These are phyloP conservation scores for Zootoca vivipara DNA, from an alignment of 2,113 vertebrate species.

Conservation along the genomic window DNA sequence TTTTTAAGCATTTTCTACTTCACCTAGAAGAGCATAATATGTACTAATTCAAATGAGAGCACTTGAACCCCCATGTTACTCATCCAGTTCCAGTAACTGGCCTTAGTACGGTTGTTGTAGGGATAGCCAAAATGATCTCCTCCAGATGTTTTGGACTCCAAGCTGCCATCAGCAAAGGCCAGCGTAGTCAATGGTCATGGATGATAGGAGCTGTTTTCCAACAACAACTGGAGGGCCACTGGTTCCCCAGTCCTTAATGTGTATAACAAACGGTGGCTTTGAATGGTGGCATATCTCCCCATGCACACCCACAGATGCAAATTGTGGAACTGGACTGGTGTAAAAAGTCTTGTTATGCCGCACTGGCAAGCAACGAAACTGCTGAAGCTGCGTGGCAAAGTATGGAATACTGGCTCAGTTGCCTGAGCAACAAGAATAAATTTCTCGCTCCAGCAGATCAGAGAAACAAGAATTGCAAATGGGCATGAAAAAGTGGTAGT, in stretches of 20 bases:
- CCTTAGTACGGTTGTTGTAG: not conserved
- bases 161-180: too few species aligned
- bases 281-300: not conserved
- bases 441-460: not conserved
- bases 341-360: not conserved
- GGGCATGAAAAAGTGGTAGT: not conserved
- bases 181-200: too few species aligned
- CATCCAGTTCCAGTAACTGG: not conserved
- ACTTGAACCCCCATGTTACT: not conserved
- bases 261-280: not conserved
- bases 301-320: not conserved
- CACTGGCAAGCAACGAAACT: not conserved
- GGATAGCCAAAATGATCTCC: not conserved
- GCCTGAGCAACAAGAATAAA: not conserved
- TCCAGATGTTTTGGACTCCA: too few species aligned
- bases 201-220: too few species aligned
- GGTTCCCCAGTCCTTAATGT: not conserved
- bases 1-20: not conserved
- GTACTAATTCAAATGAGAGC: not conserved
- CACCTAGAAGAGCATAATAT: not conserved
- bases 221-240: too few species aligned
- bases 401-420: not conserved
- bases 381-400: not conserved
- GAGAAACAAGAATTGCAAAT: not conserved
- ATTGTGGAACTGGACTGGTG: not conserved